These are phyloP conservation scores for Malaclemys terrapin DNA, from an alignment of 2,113 vertebrate genomes.

Conservation along the genomic window DNA sequence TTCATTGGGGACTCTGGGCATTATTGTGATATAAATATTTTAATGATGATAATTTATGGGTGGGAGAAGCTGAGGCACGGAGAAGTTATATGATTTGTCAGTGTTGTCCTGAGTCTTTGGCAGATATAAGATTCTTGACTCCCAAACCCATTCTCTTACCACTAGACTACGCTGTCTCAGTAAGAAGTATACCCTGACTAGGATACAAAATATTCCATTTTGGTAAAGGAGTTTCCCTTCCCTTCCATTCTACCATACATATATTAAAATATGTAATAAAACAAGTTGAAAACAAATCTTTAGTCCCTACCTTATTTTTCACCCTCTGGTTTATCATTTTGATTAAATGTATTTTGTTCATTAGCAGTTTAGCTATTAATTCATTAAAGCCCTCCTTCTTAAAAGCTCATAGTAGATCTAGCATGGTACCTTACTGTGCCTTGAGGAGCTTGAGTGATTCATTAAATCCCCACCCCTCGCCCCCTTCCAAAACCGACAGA, in stretches of 20 bases:
- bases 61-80: slow-evolving; percentile 11
- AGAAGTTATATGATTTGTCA: neutral
- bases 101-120: neutral
- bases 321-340: neutral
- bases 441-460: slow-evolving; percentile 57
- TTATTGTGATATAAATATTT: neutral
- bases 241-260: neutral
- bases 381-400: slow-evolving; percentile 47
- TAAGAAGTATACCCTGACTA: neutral
- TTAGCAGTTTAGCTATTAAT: slow-evolving; percentile 52
- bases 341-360: slow-evolving; percentile 17
- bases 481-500: slow-evolving; percentile 66
- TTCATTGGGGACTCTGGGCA: neutral
- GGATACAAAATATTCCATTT: neutral
- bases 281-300: slow-evolving; percentile 6
- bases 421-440: neutral
- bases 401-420: slow-evolving; percentile 47
- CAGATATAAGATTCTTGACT: neutral
- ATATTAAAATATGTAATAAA: slow-evolving; percentile 7
- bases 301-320: slow-evolving; percentile 1
- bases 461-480: slow-evolving; percentile 61
- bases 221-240: neutral
- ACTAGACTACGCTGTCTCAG: neutral
- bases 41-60: neutral
- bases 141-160: neutral